Evolutionary conservation across 2,888 invertebrate species (phyloP).

Genomic region (Noctua pronuba): DNA sequence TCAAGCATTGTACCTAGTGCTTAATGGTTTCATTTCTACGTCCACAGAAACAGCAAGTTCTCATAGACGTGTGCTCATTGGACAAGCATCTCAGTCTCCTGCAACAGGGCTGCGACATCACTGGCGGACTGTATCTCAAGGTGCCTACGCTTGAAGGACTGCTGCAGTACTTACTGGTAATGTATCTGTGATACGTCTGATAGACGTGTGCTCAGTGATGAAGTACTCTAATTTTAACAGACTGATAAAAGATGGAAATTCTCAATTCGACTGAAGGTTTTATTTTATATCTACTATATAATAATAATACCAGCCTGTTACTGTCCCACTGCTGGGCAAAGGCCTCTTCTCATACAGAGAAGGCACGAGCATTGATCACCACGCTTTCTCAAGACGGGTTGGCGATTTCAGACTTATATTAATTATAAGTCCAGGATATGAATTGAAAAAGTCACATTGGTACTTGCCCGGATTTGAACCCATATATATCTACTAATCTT

Average conservation of each 20-base stretch:
- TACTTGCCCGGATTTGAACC: too few species aligned
- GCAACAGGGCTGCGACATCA: conserved; percentile 99
- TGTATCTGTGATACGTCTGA: not conserved
- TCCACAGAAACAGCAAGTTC: conserved; percentile 93
- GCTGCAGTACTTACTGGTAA: conserved; percentile 95
- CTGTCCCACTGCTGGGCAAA: too few species aligned
- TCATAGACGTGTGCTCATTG: conserved; percentile 97
- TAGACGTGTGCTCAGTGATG: not conserved
- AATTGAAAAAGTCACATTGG: too few species aligned
- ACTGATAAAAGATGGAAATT: not conserved
- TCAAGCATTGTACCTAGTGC: too few species aligned
- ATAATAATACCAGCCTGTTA: too few species aligned
- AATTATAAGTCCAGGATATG: too few species aligned
- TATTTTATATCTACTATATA: not conserved
- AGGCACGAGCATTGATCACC: too few species aligned
- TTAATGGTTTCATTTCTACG: not conserved
- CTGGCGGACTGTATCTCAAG: conserved; percentile 97
- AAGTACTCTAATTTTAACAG: not conserved
- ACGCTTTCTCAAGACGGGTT: too few species aligned
- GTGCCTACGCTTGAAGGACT: conserved; percentile 96
- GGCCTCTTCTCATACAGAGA: too few species aligned
- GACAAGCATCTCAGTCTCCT: conserved; percentile 97
- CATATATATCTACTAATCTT: not conserved
- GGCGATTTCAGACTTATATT: too few species aligned
- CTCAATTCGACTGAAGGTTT: not conserved